phyloP scores from a whole-genome alignment of 2,113 vertebrate species.

The Turnix velox region DNA sequence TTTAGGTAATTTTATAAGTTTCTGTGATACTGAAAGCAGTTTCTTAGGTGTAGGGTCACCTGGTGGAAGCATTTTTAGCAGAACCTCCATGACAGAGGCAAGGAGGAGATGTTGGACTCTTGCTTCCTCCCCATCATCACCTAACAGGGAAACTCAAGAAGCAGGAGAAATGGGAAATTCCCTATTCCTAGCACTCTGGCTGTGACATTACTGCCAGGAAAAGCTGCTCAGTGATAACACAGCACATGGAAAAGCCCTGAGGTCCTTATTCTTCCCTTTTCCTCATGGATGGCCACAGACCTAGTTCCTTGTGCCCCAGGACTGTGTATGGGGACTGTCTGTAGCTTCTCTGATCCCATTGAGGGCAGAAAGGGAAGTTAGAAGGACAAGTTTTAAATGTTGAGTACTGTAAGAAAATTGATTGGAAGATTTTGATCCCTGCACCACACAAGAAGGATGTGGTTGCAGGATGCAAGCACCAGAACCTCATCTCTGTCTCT shows the following conservation, averaged over 20 bases:
- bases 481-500: background rate
- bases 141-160: background rate
- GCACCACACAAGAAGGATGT: background rate
- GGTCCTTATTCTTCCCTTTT: background rate
- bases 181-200: background rate
- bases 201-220: background rate
- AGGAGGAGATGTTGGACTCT: background rate
- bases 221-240: background rate
- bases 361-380: background rate
- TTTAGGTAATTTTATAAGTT: background rate
- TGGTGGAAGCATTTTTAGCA: background rate
- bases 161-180: background rate
- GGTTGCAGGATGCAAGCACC: background rate
- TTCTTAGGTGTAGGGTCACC: background rate
- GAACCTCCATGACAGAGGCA: background rate
- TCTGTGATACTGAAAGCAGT: background rate
- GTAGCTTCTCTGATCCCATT: background rate
- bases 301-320: background rate
- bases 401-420: background rate
- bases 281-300: background rate
- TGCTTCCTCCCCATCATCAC: background rate
- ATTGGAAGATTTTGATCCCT: background rate
- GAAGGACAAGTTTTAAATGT: background rate
- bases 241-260: background rate
- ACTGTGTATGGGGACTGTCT: background rate